Base-by-base conservation (phyloP, 2,888 invertebrate genomes). In the Drosophila nigritarsus region DNA sequence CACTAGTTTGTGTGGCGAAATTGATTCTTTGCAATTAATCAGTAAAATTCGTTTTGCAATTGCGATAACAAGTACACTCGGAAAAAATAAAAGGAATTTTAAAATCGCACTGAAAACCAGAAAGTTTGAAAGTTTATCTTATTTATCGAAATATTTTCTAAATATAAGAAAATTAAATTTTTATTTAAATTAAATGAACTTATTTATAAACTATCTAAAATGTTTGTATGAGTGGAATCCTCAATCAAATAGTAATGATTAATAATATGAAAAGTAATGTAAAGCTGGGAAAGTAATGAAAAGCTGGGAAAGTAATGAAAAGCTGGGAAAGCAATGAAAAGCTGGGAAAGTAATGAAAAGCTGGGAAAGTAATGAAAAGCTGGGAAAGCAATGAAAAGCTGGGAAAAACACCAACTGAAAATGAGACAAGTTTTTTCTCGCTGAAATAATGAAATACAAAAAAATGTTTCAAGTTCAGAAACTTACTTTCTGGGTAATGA, bases 141-240 rank as follows among this genome's bases (percentile, higher is more conserved):
- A n/a, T n/a, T n/a, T n/a, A n/a, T n/a, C n/a, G n/a, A n/a, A n/a
- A n/a, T n/a, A n/a, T n/a, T n/a, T n/a, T n/a, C n/a, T n/a, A n/a
- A n/a, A n/a, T n/a, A n/a, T n/a, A n/a, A n/a, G n/a, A n/a, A n/a
- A n/a, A n/a, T n/a, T n/a, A n/a, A n/a, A n/a, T n/a, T n/a, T n/a
- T n/a, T n/a, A n/a, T n/a, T 1, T 13, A 11, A n/a, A n/a, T 11
- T 11, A 8, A n/a, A 11, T 40, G 5, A 2, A 40, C n/a, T n/a
- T 42, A 42, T n/a, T 42, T n/a, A 42, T 5, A 11, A n/a, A 42
- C 20, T 13, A 42, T 42, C 11, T 20, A 42, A 13, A 42, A 42
- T 0, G 0, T 20, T 3, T 3, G 42, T 6, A 42, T 42, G 3
- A 42, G 6, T 1, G 6, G 3, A 20, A 3, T 13, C 3, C 3